These are phyloP conservation scores for Gopherus flavomarginatus DNA, from an alignment of 2,113 vertebrate species.

Conservation along the genomic window DNA sequence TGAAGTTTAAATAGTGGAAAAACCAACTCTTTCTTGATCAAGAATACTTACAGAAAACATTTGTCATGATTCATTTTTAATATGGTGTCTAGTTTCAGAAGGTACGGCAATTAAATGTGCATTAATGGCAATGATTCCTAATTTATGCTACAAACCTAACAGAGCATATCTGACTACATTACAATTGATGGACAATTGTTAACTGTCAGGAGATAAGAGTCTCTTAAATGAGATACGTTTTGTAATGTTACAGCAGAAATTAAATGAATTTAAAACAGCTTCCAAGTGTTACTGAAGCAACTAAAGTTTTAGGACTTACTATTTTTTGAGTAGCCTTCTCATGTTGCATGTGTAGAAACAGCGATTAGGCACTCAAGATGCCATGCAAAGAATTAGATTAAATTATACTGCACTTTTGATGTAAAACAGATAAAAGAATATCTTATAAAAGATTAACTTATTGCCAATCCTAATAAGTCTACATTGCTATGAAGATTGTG, in stretches of 20 bases:
- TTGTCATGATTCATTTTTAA: slow-evolving; percentile 42
- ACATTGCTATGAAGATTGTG: no score
- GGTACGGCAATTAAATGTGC: slow-evolving; percentile 37
- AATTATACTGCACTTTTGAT: not conserved
- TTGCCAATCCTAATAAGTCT: no score
- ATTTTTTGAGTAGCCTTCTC: not conserved
- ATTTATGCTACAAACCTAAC: slow-evolving; percentile 15
- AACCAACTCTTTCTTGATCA: not conserved
- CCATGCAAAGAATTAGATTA: not conserved
- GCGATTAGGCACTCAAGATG: not conserved
- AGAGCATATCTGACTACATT: not conserved
- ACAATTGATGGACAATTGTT: slow-evolving; percentile 5
- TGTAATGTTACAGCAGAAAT: not conserved
- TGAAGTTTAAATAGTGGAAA: not conserved
- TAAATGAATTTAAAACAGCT: not conserved
- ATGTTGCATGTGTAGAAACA: accelerated
- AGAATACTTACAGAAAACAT: slow-evolving; percentile 37
- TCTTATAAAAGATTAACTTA: not conserved
- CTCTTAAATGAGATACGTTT: not conserved
- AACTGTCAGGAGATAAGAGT: slow-evolving; percentile 21
- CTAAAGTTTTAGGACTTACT: not conserved
- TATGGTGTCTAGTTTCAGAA: slow-evolving; percentile 6
- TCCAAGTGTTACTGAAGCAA: not conserved
- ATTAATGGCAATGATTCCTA: slow-evolving; percentile 49
- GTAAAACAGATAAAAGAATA: not conserved